These are phyloP conservation scores for Malurus elegans DNA, from an alignment of 2,113 vertebrate species.

Conservation along the genomic window DNA sequence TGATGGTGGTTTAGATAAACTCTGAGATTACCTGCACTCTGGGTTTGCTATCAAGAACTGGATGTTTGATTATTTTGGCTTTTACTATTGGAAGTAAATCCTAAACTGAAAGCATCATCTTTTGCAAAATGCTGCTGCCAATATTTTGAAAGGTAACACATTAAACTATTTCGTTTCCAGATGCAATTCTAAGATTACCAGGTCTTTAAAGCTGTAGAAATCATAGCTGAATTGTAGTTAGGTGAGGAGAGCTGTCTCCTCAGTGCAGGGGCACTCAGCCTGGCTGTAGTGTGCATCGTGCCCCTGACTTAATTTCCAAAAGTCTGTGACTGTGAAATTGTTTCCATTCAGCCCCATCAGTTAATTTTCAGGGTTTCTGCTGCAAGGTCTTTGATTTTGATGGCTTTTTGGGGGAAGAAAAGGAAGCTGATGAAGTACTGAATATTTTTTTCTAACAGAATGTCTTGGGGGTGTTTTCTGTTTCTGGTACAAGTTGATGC, in stretches of 20 bases:
- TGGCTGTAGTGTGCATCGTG: accelerated
- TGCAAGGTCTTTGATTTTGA: background rate
- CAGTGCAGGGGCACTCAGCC: background rate
- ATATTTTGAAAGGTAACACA: background rate
- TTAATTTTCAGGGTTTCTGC: background rate
- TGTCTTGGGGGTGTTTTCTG: background rate
- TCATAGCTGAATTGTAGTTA: background rate
- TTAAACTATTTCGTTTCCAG: background rate
- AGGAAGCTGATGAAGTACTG: background rate
- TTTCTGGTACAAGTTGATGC: background rate
- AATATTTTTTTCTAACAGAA: background rate
- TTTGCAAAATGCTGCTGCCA: background rate
- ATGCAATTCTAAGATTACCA: background rate
- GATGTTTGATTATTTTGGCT: background rate
- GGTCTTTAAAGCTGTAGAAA: background rate
- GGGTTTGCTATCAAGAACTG: background rate
- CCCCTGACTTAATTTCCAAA: background rate
- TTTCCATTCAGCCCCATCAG: background rate
- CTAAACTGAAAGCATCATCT: background rate
- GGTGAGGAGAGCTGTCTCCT: background rate
- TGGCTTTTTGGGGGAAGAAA: background rate
- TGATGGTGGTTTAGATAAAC: background rate
- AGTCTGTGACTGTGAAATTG: conserved; percentile 9
- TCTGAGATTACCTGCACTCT: background rate
- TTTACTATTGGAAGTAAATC: background rate